Percentiles rank a stretch among this genome's conserved stretches.
Conservation (phyloP, 2,113 vertebrate species). For the Chaenocephalus aceratus region DNA sequence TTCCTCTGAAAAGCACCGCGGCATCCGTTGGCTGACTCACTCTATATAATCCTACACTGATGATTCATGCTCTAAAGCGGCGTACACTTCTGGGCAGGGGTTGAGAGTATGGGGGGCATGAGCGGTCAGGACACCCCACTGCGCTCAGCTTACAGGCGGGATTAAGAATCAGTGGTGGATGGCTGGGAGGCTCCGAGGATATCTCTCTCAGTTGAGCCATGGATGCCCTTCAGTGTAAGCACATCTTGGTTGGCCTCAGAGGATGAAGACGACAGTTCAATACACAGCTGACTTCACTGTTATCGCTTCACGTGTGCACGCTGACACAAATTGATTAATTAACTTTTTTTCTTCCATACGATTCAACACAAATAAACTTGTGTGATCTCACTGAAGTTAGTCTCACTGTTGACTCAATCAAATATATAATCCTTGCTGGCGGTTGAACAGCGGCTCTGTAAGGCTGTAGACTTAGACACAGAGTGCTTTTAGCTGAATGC, state of each 20-base stretch:
- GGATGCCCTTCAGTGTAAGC: conserved; percentile 17
- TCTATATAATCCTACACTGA: conserved; percentile 71
- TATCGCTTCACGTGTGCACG: neutral
- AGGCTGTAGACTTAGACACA: too few species aligned
- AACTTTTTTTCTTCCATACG: neutral
- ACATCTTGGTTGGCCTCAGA: conserved; percentile 17
- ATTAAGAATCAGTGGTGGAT: conserved; percentile 64
- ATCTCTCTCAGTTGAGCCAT: conserved; percentile 35
- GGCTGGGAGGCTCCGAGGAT: conserved; percentile 49
- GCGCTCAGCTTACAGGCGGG: conserved; percentile 67
- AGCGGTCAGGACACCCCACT: conserved; percentile 70
- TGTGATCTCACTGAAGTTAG: neutral
- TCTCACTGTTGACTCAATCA: neutral
- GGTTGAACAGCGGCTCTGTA: neutral
- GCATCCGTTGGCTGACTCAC: conserved; percentile 70
- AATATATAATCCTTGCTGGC: neutral
- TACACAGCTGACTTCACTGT: conserved; percentile 8
- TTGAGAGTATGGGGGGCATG: conserved; percentile 73
- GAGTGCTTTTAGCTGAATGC: neutral
- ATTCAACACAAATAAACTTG: neutral
- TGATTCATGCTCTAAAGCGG: conserved; percentile 72
- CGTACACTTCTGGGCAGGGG: conserved; percentile 59
- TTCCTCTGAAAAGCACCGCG: conserved; percentile 59
- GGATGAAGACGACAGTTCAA: conserved; percentile 34
- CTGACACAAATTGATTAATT: conserved; percentile 27